Evolutionary conservation across 53 echinoderm and acorn worm genomes (phyloP).

Genomic region (Crossaster papposus): DNA sequence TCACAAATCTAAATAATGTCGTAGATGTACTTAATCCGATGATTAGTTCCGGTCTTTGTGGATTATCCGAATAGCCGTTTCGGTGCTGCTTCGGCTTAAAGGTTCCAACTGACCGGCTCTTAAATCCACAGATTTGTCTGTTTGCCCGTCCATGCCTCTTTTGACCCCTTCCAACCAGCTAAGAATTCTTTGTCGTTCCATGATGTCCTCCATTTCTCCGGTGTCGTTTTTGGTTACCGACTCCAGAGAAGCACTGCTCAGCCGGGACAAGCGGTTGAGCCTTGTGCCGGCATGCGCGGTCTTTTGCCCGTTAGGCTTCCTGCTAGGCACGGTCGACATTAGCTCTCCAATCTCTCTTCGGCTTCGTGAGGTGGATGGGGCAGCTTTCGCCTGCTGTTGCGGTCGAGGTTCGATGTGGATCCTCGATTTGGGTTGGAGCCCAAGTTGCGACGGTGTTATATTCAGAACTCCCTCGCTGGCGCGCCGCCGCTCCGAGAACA

Average conservation of each 20-base stretch:
- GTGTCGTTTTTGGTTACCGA: background rate
- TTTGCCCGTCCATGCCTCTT: background rate
- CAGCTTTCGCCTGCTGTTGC: background rate
- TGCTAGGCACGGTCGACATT: background rate
- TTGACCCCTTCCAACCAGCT: constrained; percentile 46
- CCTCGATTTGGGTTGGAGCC: background rate
- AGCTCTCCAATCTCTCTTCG: constrained; percentile 31
- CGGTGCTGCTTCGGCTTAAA: constrained; percentile 14
- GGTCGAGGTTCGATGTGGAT: background rate
- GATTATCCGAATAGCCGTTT: constrained; percentile 41
- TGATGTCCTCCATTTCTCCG: background rate
- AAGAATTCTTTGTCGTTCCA: constrained; percentile 12
- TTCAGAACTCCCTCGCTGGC: constrained; percentile 42
- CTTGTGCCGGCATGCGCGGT: background rate
- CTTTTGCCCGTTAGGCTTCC: constrained; percentile 7
- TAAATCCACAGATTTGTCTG: constrained; percentile 12
- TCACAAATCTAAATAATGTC: background rate
- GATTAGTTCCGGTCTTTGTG: constrained; percentile 18
- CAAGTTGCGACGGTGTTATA: background rate
- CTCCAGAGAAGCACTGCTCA: constrained; percentile 43
- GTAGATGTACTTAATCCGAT: background rate
- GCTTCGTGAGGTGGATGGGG: background rate
- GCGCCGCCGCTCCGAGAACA: constrained; percentile 16
- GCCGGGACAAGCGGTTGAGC: background rate
- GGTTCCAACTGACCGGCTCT: constrained; percentile 11